phyloP scores from a whole-genome alignment of 2,888 invertebrate species.

The Loripinus fragilis region DNA sequence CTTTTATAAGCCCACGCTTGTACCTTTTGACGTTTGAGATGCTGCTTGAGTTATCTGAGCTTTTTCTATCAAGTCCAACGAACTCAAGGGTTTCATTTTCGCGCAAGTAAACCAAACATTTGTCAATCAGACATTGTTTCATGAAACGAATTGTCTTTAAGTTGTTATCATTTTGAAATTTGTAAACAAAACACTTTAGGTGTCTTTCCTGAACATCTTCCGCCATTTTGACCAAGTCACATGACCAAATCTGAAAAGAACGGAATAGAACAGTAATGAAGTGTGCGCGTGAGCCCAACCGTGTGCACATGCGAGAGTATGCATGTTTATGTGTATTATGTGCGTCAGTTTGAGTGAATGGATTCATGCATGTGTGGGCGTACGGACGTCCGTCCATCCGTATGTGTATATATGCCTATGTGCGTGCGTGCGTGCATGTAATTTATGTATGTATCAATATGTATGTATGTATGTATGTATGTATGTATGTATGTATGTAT shows the following conservation, averaged over 20 bases:
- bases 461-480: not conserved
- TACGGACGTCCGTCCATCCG: too few relatives aligned
- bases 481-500: not conserved
- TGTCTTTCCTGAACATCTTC: constrained; percentile 11
- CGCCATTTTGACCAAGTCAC: constrained; percentile 62
- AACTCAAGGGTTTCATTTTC: not conserved
- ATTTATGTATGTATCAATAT: not conserved
- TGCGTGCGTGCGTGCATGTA: too few relatives aligned
- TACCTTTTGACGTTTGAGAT: not conserved
- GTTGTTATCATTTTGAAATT: constrained; percentile 6
- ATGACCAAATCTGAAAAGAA: too few relatives aligned
- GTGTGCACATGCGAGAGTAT: too few relatives aligned
- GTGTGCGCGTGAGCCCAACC: too few relatives aligned
- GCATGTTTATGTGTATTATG: too few relatives aligned
- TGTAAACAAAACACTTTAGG: constrained; percentile 46
- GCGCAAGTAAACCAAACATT: not conserved
- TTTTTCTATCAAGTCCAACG: not conserved
- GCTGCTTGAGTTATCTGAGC: not conserved
- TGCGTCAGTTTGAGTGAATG: too few relatives aligned
- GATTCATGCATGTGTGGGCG: too few relatives aligned
- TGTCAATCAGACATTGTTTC: not conserved
- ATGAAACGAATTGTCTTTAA: not conserved
- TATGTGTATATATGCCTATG: too few relatives aligned
- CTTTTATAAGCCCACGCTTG: too few relatives aligned
- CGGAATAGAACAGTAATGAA: too few relatives aligned